phyloP scores from a whole-genome alignment of 2,797 vertebrate species.

The Ceryle rudis region DNA sequence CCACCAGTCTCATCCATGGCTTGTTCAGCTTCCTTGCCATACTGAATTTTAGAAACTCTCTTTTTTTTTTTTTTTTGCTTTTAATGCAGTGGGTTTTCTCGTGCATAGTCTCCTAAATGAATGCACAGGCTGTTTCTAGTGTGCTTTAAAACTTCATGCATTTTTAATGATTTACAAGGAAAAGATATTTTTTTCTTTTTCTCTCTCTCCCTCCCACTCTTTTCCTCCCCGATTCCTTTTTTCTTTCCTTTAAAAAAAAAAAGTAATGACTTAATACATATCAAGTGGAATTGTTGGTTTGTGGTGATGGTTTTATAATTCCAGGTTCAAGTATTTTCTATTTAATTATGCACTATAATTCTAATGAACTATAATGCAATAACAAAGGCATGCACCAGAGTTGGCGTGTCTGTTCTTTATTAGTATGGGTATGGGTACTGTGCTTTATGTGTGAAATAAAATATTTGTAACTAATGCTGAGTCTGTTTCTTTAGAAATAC shows the following conservation, averaged over 20 bases:
- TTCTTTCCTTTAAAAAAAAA: conserved; percentile 24
- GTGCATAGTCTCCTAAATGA: conserved; percentile 80
- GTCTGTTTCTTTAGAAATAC: conserved; percentile 72
- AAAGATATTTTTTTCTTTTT: conserved; percentile 82
- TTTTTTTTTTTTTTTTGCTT: conserved; percentile 77
- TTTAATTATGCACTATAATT: conserved; percentile 94
- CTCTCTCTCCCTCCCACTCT: conserved; percentile 24
- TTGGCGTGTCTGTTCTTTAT: conserved; percentile 91
- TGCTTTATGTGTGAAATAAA: conserved; percentile 92
- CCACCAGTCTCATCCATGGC: neutral
- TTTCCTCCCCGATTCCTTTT: neutral
- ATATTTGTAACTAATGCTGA: conserved; percentile 83
- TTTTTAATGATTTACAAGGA: conserved; percentile 96
- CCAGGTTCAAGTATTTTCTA: conserved; percentile 88
- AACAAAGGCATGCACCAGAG: conserved; percentile 86
- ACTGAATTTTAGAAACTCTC: conserved; percentile 69
- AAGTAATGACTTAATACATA: conserved; percentile 90
- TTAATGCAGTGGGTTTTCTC: conserved; percentile 70
- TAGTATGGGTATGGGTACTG: conserved; percentile 85
- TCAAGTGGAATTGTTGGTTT: conserved; percentile 90
- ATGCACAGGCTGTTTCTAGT: conserved; percentile 84
- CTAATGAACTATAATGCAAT: conserved; percentile 93
- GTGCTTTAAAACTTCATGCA: conserved; percentile 89
- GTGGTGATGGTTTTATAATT: conserved; percentile 93
- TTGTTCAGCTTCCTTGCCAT: conserved; percentile 21